Evolutionary conservation across 2,113 vertebrate species (phyloP).

Genomic region (Pheucticus melanocephalus): DNA sequence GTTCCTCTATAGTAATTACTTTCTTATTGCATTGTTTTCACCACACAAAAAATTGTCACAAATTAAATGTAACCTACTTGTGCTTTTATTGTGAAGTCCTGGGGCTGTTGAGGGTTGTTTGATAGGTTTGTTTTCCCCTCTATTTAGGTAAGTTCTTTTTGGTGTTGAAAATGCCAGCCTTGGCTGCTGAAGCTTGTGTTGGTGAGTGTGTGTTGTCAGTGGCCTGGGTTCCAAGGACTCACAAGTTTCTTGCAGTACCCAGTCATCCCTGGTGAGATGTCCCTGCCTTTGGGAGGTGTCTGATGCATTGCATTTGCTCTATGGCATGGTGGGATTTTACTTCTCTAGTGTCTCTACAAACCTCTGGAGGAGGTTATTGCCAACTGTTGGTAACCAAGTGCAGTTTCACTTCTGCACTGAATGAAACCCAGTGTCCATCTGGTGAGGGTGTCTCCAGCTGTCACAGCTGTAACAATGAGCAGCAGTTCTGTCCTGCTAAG

Average conservation of each 20-base stretch:
- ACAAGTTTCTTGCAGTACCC: neutral
- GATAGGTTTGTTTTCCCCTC: neutral
- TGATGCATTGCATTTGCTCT: neutral
- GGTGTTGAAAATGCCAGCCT: neutral
- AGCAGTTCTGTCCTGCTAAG: neutral
- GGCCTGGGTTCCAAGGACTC: neutral
- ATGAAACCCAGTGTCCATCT: neutral
- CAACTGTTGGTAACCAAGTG: neutral
- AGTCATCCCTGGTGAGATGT: neutral
- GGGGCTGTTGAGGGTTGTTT: neutral
- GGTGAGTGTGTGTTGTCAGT: neutral
- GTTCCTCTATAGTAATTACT: neutral
- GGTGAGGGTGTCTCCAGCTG: neutral
- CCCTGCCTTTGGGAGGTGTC: neutral
- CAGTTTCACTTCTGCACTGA: neutral
- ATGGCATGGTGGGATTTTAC: neutral
- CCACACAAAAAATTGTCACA: neutral
- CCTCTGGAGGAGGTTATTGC: neutral
- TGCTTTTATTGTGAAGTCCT: neutral
- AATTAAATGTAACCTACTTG: neutral
- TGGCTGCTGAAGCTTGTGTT: neutral
- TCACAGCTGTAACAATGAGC: neutral
- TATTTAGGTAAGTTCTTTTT: neutral
- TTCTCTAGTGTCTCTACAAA: neutral
- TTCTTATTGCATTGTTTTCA: neutral